Evolutionary conservation across 1,140 invertebrate species (phyloP).

Genomic region (Drosophila seguyi): DNA sequence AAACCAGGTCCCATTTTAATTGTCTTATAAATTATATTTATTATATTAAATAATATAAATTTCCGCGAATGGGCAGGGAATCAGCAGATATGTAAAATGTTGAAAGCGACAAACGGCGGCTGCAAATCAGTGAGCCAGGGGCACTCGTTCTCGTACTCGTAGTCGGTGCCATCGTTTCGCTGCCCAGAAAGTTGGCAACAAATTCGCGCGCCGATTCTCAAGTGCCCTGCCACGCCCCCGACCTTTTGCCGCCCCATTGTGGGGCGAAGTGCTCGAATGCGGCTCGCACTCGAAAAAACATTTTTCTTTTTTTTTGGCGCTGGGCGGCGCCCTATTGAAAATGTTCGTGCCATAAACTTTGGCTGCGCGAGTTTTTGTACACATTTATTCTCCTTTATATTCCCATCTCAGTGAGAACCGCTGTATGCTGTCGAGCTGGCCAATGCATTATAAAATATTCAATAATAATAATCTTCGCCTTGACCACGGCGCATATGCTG

Average conservation of each 20-base stretch:
- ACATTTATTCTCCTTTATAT: conserved; percentile 27
- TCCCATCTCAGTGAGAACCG: not conserved
- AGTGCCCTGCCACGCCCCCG: conserved; percentile 24
- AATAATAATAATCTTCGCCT: conserved; percentile 57
- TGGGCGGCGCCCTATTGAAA: conserved; percentile 39
- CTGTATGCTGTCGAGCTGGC: conserved; percentile 10
- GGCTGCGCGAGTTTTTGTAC: conserved; percentile 19
- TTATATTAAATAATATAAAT: conserved; percentile 35
- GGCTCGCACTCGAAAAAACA: conserved; percentile 43
- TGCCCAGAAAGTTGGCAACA: conserved; percentile 56
- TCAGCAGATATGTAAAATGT: conserved; percentile 31
- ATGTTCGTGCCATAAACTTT: conserved; percentile 40
- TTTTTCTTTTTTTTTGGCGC: conserved; percentile 32
- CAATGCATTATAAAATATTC: conserved; percentile 54
- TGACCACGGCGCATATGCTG: conserved; percentile 50
- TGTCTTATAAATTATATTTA: no score
- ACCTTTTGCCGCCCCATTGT: not conserved
- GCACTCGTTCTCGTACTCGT: conserved; percentile 14
- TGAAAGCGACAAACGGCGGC: conserved; percentile 28
- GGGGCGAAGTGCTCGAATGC: conserved; percentile 32
- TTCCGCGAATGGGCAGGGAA: conserved; percentile 9
- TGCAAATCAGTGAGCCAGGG: conserved; percentile 41
- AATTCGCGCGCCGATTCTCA: conserved; percentile 45
- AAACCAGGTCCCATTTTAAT: not conserved
- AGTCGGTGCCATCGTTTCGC: conserved; percentile 11